Evolutionary conservation across 1,140 invertebrate species (phyloP), one percentile per base, ranked within the genome.

Genomic region (Cotesia glomerata): DNA sequence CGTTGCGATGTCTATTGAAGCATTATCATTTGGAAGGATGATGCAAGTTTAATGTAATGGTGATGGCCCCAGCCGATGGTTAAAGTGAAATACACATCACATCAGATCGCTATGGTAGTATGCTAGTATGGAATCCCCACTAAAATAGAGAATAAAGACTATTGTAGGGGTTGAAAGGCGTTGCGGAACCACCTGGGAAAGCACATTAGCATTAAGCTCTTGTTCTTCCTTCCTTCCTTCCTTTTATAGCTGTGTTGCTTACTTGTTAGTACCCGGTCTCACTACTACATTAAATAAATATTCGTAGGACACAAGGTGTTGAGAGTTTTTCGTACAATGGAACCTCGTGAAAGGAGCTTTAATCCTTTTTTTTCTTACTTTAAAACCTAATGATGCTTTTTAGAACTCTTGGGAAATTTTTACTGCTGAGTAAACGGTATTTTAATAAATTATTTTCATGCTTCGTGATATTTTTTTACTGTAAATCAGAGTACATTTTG

Each of bases 41-140:
- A 63, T 71, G 75, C 75, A 76, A 71, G 64, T 76, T 76, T 73
- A 74, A 76, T 74, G 58, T 49, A 63, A 72, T 62, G 52, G 11
- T 45, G 14, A 56, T 16, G 62, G 64, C 36, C 11, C 14, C 8
- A 49, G 11, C 65, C 7, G 11, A 54, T 13, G 39, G 16, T 18
- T 64, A 64, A 16, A 14, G 62, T 39, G 35, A 36, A 35, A n/a
- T 14, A 45, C 62, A 36, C 62, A 64, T 45, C 62, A 64, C 11
- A 64, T 35, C 11, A 35, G 5, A 34, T 45, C 16, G 4, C 13
- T 45, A 45, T 11, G 39, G 39, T 45, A 45, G 39, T 39, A 39
- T 3, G 36, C 5, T 39, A 1, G 36, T 45, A 45, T 45, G 39
- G 39, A 45, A 45, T 45, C 39, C 39, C 18, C 65, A 34, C 5